Conservation (phyloP, 2,113 vertebrate species). For the Spilogale gracilis region DNA sequence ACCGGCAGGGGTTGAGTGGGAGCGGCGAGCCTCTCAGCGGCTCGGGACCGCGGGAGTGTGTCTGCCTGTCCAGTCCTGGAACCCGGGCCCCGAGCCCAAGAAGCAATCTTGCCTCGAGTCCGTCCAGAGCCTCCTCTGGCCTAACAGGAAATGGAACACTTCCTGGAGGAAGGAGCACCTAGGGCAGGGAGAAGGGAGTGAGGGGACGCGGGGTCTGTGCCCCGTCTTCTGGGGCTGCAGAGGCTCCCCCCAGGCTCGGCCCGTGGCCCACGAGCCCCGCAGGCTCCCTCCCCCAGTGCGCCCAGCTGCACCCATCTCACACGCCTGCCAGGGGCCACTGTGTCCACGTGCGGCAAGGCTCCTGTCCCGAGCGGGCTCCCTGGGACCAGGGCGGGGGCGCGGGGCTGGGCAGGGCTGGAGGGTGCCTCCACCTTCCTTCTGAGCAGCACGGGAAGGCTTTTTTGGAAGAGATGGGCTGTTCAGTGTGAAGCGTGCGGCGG, state of each 20-base stretch:
- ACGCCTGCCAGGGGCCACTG: not conserved
- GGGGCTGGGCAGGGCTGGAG: not conserved
- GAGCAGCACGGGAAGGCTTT: not conserved
- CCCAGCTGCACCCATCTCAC: rapidly evolving
- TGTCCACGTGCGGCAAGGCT: not conserved
- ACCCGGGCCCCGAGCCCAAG: not conserved
- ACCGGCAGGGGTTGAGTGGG: not conserved
- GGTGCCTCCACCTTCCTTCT: not conserved
- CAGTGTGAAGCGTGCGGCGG: not conserved
- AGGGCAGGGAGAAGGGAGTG: not conserved
- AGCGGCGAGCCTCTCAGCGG: not conserved
- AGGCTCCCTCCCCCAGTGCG: rapidly evolving
- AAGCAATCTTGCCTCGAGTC: conserved; percentile 3
- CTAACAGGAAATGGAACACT: conserved; percentile 38
- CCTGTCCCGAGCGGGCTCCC: not conserved
- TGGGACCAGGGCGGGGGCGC: not conserved
- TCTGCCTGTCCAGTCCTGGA: not conserved
- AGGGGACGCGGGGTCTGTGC: not conserved
- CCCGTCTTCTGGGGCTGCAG: rapidly evolving
- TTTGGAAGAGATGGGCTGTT: not conserved
- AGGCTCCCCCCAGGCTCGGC: not conserved
- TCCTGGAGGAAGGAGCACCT: conserved; percentile 1
- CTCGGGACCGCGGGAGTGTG: not conserved
- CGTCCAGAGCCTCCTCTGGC: conserved; percentile 38
- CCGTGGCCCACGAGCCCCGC: not conserved